Evolutionary conservation across 2,113 vertebrate genomes (phyloP).

Genomic region (Myotis yumanensis): DNA sequence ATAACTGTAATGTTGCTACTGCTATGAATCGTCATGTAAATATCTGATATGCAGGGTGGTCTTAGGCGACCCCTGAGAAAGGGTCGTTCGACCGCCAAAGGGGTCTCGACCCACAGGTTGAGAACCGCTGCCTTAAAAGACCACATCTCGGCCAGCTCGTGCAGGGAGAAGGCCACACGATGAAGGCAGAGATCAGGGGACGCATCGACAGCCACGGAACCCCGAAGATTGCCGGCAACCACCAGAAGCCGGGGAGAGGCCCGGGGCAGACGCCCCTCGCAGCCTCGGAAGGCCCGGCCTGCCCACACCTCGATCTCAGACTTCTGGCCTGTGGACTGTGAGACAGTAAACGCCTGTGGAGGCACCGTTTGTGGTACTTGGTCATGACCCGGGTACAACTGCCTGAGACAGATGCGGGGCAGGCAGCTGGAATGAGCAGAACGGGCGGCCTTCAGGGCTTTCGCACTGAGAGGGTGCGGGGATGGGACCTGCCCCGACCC

Average conservation of each 20-base stretch:
- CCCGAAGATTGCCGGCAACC: not conserved
- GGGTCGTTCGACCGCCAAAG: too few species aligned
- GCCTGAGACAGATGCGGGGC: not conserved
- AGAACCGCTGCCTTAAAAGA: not conserved
- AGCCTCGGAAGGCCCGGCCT: not conserved
- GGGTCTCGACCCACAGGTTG: too few species aligned
- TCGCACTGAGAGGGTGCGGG: not conserved
- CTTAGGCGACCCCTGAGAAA: too few species aligned
- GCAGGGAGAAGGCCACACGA: fast-evolving
- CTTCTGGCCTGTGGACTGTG: not conserved
- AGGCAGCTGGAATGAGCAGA: not conserved
- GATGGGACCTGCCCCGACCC: not conserved
- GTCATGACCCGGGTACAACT: not conserved
- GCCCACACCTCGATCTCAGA: not conserved
- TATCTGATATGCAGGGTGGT: too few species aligned
- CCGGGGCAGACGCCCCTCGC: not conserved
- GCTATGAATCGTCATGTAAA: too few species aligned
- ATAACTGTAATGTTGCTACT: too few species aligned
- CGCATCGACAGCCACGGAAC: not conserved
- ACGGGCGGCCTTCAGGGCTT: fast-evolving
- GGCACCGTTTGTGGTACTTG: too few species aligned
- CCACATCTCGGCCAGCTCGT: not conserved
- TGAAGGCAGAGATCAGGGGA: not conserved
- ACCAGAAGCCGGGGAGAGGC: not conserved
- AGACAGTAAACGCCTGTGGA: not conserved